Base-by-base conservation (phyloP, 2,797 vertebrate genomes). In the Rhynchotus rufescens region DNA sequence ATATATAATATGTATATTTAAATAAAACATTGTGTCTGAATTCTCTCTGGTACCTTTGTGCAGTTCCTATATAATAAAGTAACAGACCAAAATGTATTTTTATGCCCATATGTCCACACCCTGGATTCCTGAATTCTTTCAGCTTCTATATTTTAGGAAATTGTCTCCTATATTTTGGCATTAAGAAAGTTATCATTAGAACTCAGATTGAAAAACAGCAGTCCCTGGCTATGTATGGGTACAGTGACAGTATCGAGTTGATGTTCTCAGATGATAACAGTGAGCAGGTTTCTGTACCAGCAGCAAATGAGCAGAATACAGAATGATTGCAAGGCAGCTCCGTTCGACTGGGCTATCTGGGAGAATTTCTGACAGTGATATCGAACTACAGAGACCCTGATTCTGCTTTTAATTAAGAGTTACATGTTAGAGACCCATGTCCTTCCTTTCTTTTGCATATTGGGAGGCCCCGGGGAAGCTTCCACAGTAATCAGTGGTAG, bases 131-230 rank as follows among this genome's bases (percentile, higher is more conserved):
- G 66, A 68, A 60, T 94, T 92, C 57, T 51, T 92, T 72, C 81
- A 71, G 74, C 72, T 94, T 86, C 67, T 72, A 28, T 62, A 4
- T n/a, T 42, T 51, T 77, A 84, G 26, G 85, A 93, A 88, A 73
- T 80, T 80, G 45, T 83, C 61, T 86, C 90, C 73, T 74, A 52
- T 93, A 85, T 85, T 74, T 91, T 88, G 84, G 86, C 86, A 92
- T 45, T 22, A 12, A 94, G 94, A 84, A 97, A 94, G 82, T 91
- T 90, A 92, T 79, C 68, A 22, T 77, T 84, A 89, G 79, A 94
- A 93, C 82, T 84, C 78, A 80, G 56, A 94, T 94, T 84, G 83
- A 94, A 97, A 92, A 82, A 52, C 52, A 72, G 91, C 81, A 90
- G 49, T 78, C 84, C 66, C 80, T 94, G 88, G 80, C 73, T 94